phyloP scores from a whole-genome alignment of 2,113 vertebrate species.

The Scortum barcoo region DNA sequence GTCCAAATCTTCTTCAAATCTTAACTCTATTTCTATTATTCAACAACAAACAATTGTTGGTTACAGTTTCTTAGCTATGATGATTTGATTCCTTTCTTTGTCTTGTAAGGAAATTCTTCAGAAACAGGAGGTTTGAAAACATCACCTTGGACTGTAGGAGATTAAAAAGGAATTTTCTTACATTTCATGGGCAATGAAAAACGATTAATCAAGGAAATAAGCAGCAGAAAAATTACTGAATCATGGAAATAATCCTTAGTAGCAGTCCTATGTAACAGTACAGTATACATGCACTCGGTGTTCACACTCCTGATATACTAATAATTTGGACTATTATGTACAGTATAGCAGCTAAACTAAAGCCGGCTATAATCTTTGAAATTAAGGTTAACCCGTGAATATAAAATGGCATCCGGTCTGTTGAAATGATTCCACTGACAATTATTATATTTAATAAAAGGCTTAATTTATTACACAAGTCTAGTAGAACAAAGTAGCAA shows the following conservation, averaged over 20 bases:
- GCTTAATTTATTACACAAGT: constrained; percentile 71
- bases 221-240: background rate
- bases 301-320: background rate
- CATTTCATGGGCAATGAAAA: background rate
- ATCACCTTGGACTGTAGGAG: background rate
- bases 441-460: constrained; percentile 65
- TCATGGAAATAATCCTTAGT: background rate
- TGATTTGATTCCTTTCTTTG: background rate
- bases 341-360: background rate
- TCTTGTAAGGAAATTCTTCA: too few relatives aligned
- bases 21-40: too few relatives aligned
- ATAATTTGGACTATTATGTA: too few relatives aligned
- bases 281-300: background rate
- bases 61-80: too few relatives aligned
- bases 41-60: background rate
- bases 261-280: background rate
- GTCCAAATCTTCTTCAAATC: too few relatives aligned
- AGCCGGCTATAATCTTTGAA: background rate
- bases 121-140: background rate
- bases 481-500: constrained; percentile 64
- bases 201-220: background rate
- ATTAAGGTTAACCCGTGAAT: background rate
- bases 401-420: background rate
- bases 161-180: background rate
- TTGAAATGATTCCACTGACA: constrained; percentile 28